phyloP scores from a whole-genome alignment of 2,888 invertebrate genomes.

The Anthophora plumipes region DNA sequence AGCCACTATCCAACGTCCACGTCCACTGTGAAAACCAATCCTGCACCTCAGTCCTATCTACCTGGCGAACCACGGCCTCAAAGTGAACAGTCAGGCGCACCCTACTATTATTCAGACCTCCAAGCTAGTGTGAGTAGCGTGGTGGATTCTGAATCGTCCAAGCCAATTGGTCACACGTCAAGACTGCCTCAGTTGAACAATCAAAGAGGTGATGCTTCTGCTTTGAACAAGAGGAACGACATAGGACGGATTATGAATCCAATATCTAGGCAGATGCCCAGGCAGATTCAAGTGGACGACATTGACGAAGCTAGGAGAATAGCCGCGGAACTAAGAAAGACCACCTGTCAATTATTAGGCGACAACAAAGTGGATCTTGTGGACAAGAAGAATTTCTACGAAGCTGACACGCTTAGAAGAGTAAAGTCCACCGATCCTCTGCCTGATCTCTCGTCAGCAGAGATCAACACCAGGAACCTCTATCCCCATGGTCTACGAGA shows the following conservation, averaged over 20 bases:
- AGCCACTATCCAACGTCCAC: constrained; percentile 73
- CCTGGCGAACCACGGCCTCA: constrained; percentile 65
- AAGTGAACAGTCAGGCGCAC: constrained; percentile 89
- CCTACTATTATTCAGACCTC: constrained; percentile 94
- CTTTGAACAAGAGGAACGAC: constrained; percentile 85
- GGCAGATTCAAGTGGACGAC: constrained; percentile 79
- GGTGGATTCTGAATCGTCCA: constrained; percentile 61
- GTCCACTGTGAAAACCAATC: constrained; percentile 58
- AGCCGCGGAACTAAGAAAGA: constrained; percentile 82
- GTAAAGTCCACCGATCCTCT: constrained; percentile 82
- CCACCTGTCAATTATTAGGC: constrained; percentile 80
- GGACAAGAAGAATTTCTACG: constrained; percentile 90
- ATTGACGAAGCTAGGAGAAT: constrained; percentile 81
- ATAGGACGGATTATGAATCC: constrained; percentile 91
- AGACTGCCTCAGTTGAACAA: constrained; percentile 88
- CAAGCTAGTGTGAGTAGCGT: constrained; percentile 77
- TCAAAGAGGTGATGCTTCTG: constrained; percentile 88
- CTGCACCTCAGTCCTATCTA: constrained; percentile 61
- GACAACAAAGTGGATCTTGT: constrained; percentile 84
- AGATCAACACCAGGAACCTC: constrained; percentile 79
- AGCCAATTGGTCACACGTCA: constrained; percentile 73
- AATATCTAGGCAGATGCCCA: constrained; percentile 84
- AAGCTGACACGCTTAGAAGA: constrained; percentile 88
- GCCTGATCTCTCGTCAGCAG: constrained; percentile 77
- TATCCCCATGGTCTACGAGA: constrained; percentile 83